Conservation (phyloP, 2,797 vertebrate genomes). For the Sebastes cheni region DNA sequence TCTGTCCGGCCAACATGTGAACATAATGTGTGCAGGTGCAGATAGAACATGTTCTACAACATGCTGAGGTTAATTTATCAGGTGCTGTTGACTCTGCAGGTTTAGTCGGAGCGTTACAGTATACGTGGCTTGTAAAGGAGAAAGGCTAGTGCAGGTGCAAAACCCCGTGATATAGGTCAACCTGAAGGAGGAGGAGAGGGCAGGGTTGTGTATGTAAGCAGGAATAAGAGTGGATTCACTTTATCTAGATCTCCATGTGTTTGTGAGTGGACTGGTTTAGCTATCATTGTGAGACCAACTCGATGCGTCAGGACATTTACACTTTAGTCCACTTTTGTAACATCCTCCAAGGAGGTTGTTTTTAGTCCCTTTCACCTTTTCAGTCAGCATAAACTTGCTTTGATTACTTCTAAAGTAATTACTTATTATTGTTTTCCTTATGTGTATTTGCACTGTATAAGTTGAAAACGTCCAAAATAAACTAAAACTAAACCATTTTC, state of each 20-base stretch:
- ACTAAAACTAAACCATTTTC: too few species aligned
- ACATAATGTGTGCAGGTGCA: slow-evolving; percentile 23
- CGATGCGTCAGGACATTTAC: not conserved
- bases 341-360: not conserved
- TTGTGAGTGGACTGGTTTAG: not conserved
- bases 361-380: not conserved
- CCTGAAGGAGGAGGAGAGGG: not conserved
- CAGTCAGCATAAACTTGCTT: too few species aligned
- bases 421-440: too few species aligned
- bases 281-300: not conserved
- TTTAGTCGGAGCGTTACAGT: not conserved
- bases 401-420: too few species aligned
- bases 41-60: not conserved
- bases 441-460: too few species aligned
- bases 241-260: not conserved
- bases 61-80: slow-evolving; percentile 25
- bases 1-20: not conserved
- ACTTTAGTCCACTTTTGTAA: not conserved
- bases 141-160: slow-evolving; percentile 47
- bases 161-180: slow-evolving; percentile 29
- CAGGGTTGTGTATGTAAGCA: not conserved
- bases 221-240: not conserved
- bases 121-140: not conserved
- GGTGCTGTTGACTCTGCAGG: slow-evolving; percentile 43
- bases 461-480: too few species aligned